Evolutionary conservation across 2,797 vertebrate species (phyloP), one percentile per base, ranked within the genome.

Genomic region (Rhabdomys pumilio): DNA sequence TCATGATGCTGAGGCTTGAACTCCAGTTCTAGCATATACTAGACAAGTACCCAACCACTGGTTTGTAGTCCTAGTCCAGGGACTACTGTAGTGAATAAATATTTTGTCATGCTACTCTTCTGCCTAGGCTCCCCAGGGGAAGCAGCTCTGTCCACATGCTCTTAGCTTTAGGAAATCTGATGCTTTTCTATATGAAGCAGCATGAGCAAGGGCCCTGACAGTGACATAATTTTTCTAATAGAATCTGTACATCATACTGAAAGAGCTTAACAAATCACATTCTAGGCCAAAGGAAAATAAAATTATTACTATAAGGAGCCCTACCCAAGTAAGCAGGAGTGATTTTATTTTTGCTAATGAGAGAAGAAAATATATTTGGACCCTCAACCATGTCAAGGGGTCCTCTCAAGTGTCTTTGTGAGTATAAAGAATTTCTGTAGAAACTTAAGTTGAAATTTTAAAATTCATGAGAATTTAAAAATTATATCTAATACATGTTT

Each of bases 81-180:
- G 24, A 20, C 24, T 72, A 24, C 73, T 26, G 1, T 84, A 53
- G 9, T 86, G 61, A 92, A 59, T 69, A 93, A 81, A 91, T 59
- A 29, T 15, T 61, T 95, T 96, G 34, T 44, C 93, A 14, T 92
- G 44, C 47, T 97, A 47, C 81, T 53, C 57, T 79, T n/a, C 83
- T 59, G 75, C 29, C 57, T 38, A 76, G 73, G 90, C 31, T 41
- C 96, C 91, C 80, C 83, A 86, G 75, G 86, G 65, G 90, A 94
- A 57, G 17, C 15, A 83, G 14, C 82, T 89, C 72, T 96, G 89
- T 80, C 53, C 72, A 73, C 57, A 79, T 65, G 29, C 50, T n/a
- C 81, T 90, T 93, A 92, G 76, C 81, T 95, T 8, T 34, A 69
- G 93, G 95, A 97, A 97, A 97, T 96, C 59, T 53, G 72, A 96